phyloP scores from a whole-genome alignment of 2,888 invertebrate genomes.

The Thumatha senex region DNA sequence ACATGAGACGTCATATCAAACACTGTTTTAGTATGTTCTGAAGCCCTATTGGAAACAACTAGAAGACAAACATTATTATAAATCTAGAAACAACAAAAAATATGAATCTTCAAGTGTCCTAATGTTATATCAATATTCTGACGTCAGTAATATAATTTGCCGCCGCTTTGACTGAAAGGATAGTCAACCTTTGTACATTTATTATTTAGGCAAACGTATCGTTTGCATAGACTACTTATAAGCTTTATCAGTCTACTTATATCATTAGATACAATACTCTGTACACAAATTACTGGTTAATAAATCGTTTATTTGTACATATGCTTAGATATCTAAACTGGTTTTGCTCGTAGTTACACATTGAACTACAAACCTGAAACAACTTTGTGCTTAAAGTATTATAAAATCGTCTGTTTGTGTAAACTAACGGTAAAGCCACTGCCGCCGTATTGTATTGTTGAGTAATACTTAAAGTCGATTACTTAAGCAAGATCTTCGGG shows the following conservation, averaged over 20 bases:
- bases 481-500: too few relatives aligned
- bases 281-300: neutral
- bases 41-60: constrained; percentile 38
- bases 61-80: constrained; percentile 22
- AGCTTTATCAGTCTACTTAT: neutral
- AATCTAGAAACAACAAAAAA: constrained; percentile 15
- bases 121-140: constrained; percentile 25
- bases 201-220: constrained; percentile 1
- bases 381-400: too few relatives aligned
- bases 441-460: too few relatives aligned
- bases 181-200: constrained; percentile 1
- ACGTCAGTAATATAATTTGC: constrained; percentile 16
- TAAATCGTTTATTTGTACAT: neutral
- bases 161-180: constrained; percentile 2
- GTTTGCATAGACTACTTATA: neutral
- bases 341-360: too few relatives aligned
- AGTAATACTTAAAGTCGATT: too few relatives aligned
- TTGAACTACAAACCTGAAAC: too few relatives aligned
- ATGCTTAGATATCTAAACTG: neutral
- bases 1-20: constrained; percentile 47
- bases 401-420: too few relatives aligned
- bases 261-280: too few relatives aligned
- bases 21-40: constrained; percentile 35
- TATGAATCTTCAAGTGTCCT: constrained; percentile 19
- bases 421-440: too few relatives aligned